Evolutionary conservation across 2,113 vertebrate species (phyloP).

Genomic region (Lathamus discolor): DNA sequence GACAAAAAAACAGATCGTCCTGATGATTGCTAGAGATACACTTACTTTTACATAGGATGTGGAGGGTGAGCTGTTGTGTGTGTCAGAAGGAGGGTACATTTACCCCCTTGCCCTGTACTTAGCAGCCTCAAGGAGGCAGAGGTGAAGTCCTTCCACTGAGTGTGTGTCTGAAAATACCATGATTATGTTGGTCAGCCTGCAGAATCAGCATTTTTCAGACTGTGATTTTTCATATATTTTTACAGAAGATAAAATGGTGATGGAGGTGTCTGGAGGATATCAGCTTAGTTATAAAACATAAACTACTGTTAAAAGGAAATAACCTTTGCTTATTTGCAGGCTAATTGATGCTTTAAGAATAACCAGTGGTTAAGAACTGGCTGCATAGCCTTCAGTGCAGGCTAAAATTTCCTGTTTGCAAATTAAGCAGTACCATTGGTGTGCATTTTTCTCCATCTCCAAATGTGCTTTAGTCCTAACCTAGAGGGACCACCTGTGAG

Average conservation of each 20-base stretch:
- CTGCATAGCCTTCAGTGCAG: background rate
- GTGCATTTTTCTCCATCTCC: constrained; percentile 37
- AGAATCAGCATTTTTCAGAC: background rate
- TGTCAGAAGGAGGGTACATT: background rate
- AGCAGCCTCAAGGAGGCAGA: background rate
- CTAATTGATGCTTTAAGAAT: background rate
- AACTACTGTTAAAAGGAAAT: background rate
- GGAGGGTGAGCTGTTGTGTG: background rate
- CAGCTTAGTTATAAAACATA: background rate
- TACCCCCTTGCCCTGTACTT: background rate
- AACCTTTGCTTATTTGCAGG: background rate
- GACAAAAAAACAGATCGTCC: background rate
- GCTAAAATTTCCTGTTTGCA: background rate
- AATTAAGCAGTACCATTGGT: background rate
- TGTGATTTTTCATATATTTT: background rate
- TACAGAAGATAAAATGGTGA: background rate
- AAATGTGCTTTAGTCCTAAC: constrained; percentile 58
- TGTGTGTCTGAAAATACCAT: background rate
- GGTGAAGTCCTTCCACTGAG: background rate
- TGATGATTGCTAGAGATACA: background rate
- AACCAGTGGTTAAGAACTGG: background rate
- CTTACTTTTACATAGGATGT: background rate
- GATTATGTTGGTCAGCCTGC: background rate
- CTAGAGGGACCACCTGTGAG: constrained; percentile 68
- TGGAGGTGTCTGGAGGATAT: background rate